These are phyloP conservation scores for Seriola aureovittata DNA, from an alignment of 2,113 vertebrate species.

Conservation along the genomic window DNA sequence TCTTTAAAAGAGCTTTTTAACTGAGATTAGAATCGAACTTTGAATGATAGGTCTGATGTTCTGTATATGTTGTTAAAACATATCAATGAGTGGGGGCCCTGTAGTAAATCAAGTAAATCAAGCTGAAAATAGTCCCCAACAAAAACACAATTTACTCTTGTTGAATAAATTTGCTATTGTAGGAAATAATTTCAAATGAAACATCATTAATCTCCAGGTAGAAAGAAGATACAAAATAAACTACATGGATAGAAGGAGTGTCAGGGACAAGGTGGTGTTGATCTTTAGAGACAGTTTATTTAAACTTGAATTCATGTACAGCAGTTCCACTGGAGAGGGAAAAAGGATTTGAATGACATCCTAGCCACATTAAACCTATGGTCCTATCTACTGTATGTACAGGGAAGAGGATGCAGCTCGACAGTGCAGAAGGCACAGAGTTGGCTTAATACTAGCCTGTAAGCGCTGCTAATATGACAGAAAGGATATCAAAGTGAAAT, in stretches of 20 bases:
- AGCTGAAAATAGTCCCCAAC: not conserved
- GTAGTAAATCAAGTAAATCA: too few species aligned
- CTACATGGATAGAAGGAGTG: not conserved
- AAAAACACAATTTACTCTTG: not conserved
- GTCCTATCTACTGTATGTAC: slow-evolving; percentile 74
- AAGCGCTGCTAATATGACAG: slow-evolving; percentile 64
- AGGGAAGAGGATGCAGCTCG: slow-evolving; percentile 70
- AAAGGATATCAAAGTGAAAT: slow-evolving; percentile 32
- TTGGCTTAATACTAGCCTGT: slow-evolving; percentile 75
- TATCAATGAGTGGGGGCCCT: too few species aligned
- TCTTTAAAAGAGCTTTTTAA: too few species aligned
- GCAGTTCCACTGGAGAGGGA: slow-evolving; percentile 65
- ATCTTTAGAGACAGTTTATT: slow-evolving; percentile 77
- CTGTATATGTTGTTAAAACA: too few species aligned
- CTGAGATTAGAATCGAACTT: too few species aligned
- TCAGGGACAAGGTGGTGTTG: not conserved
- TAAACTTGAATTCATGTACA: slow-evolving; percentile 76
- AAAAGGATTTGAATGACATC: slow-evolving; percentile 42
- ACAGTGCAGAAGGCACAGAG: slow-evolving; percentile 84
- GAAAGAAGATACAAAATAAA: not conserved
- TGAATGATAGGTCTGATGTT: too few species aligned
- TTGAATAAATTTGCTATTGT: not conserved
- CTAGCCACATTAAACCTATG: slow-evolving; percentile 64
- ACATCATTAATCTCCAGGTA: slow-evolving; percentile 17
- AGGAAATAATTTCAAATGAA: not conserved